Conservation (phyloP, 2,113 vertebrate species). For the Myanophis thanlyinensis region DNA sequence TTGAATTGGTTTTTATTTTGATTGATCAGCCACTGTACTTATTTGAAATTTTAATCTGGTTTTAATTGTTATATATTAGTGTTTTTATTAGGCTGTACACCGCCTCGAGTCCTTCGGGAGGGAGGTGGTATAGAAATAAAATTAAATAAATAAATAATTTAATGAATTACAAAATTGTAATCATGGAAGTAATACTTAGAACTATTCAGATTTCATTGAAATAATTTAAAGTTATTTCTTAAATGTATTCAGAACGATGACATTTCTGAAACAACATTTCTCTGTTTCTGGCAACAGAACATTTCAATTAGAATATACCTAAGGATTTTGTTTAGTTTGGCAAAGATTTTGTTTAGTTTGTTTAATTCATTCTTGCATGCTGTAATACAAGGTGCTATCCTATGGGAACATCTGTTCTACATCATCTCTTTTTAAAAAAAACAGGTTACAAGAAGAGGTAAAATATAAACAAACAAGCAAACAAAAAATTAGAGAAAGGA, state of each 20-base stretch:
- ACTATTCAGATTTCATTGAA: not conserved
- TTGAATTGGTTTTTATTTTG: no score
- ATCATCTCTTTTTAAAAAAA: not conserved
- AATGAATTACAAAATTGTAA: not conserved
- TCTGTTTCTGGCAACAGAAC: not conserved
- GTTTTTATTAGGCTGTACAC: no score
- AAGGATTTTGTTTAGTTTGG: not conserved
- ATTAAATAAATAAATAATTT: no score
- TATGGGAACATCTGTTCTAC: not conserved
- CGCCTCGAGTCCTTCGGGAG: no score
- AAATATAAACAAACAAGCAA: not conserved
- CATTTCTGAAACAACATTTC: not conserved
- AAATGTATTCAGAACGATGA: not conserved
- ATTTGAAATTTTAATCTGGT: no score
- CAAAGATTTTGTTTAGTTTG: not conserved
- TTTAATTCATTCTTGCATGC: not conserved
- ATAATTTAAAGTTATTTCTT: not conserved
- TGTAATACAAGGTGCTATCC: not conserved
- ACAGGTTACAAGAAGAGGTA: not conserved
- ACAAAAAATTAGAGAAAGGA: not conserved
- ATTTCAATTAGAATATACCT: not conserved
- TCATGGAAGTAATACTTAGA: not conserved
- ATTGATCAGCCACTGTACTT: no score
- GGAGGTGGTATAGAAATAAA: no score
- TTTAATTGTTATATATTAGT: no score